These are phyloP conservation scores for Chrysomela aeneicollis DNA, from an alignment of 2,888 invertebrate genomes.

Conservation along the genomic window DNA sequence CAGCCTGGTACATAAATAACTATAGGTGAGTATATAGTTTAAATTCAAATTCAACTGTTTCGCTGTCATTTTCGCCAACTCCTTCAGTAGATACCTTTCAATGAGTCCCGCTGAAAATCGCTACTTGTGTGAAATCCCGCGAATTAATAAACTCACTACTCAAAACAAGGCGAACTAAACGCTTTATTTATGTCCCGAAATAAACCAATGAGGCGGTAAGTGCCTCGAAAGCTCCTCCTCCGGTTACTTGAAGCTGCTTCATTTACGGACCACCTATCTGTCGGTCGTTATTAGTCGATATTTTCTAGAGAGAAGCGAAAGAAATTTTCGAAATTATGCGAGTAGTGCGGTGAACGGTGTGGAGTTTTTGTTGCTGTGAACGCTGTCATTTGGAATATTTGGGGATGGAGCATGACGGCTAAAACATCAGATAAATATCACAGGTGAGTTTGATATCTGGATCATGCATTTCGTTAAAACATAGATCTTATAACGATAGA, in stretches of 20 bases:
- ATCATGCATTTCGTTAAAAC: background rate
- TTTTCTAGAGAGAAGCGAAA: background rate
- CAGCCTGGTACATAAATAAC: too few relatives aligned
- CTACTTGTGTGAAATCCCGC: background rate
- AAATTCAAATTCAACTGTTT: background rate
- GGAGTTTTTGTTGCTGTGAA: background rate
- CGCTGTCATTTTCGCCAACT: background rate
- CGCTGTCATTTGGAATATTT: background rate
- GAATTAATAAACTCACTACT: background rate
- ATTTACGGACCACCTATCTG: conserved; percentile 1
- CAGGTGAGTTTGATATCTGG: background rate
- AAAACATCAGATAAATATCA: background rate
- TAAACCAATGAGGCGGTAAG: background rate
- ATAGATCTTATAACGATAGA: too few relatives aligned
- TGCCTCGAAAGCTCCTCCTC: background rate
- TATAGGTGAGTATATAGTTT: too few relatives aligned
- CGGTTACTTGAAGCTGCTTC: background rate
- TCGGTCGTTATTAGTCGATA: conserved; percentile 1
- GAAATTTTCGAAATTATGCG: background rate
- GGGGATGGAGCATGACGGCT: background rate
- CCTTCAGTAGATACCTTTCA: background rate
- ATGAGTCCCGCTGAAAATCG: background rate
- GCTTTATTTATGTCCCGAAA: background rate
- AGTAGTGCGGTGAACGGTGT: background rate
- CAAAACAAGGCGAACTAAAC: background rate